These are phyloP conservation scores for Drosophila orosa DNA, from an alignment of 1,140 invertebrate species.

Conservation along the genomic window DNA sequence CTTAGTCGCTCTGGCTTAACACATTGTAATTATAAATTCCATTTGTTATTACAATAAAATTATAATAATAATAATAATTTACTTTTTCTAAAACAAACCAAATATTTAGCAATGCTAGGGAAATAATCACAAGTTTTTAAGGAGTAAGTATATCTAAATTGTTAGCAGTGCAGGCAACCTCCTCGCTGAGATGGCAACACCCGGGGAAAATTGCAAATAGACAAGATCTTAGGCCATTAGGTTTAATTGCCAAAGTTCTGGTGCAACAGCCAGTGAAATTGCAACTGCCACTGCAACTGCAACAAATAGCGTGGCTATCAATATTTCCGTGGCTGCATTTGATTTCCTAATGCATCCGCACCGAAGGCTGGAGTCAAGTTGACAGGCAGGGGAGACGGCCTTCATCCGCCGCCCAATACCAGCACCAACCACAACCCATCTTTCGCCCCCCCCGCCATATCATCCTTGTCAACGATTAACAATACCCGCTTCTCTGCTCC, in stretches of 20 bases:
- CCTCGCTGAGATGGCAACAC: constrained; percentile 32
- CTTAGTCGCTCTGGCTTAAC: no score
- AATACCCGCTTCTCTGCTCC: constrained; percentile 39
- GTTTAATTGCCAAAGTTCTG: constrained; percentile 65
- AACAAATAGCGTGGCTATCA: constrained; percentile 72
- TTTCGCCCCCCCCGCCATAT: not conserved
- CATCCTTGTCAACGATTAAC: constrained; percentile 54
- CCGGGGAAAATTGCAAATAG: constrained; percentile 50
- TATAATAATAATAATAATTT: no score
- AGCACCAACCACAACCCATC: no score
- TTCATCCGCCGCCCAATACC: constrained; percentile 21
- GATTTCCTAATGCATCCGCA: constrained; percentile 73
- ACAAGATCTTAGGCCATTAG: constrained; percentile 63
- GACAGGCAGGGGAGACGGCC: constrained; percentile 37
- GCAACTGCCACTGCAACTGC: constrained; percentile 53
- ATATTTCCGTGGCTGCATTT: constrained; percentile 72
- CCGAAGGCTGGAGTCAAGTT: constrained; percentile 46
- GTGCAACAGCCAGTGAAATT: constrained; percentile 28
- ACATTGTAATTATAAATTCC: no score
- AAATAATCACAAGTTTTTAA: not conserved
- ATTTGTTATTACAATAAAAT: no score
- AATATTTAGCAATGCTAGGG: not conserved
- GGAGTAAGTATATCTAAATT: not conserved
- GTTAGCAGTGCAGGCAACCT: constrained; percentile 19
- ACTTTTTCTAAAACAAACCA: not conserved